Evolutionary conservation across 2,113 vertebrate genomes (phyloP), one percentile per base, ranked within the genome.

Genomic region (Progne subis): DNA sequence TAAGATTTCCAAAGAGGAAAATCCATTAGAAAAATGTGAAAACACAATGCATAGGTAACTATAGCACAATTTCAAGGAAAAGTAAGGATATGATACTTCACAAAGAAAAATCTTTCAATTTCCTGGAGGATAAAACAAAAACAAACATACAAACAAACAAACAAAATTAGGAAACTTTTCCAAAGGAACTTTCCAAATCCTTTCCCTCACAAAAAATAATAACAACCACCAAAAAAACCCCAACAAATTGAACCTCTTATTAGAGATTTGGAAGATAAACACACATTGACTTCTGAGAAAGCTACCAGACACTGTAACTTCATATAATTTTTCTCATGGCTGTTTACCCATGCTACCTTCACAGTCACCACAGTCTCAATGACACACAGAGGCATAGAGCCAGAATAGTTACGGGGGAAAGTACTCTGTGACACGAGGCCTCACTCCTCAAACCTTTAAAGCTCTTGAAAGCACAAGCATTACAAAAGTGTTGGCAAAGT

Each of bases 391-490:
- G 77, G 16, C 47, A 13, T 0, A 26, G 21, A 88, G 71, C 20
- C 52, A 46, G n/a, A n/a, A 8, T 5, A 52, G 71, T 1, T 39
- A 50, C 11, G 7, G 16, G 49, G 28, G 19, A 86, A 87, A 80
- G 37, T 32, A 39, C 29, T 61, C 55, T 2, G 8, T 37, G 76
- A 67, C 86, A 61, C 0, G 2, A 82, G 69, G 78, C 53, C 78
- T 70, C 71, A 25, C 75, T 88, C 64, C 64, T 59, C 60, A 68
- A 93, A 77, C 71, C 79, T 94, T 83, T 70, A 83, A 88, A 88
- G 68, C 88, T 92, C 94, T 94, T 88, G 71, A 78, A 69, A 96
- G 37, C 1, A 18, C 57, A 90, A 94, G 83, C 59, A 64, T 37
- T 80, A 88, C 5, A 1, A 32, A 77, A 77, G 63, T 83, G 70